Evolutionary conservation across 2,888 invertebrate species (phyloP).

Genomic region (Andricus quercusramuli): DNA sequence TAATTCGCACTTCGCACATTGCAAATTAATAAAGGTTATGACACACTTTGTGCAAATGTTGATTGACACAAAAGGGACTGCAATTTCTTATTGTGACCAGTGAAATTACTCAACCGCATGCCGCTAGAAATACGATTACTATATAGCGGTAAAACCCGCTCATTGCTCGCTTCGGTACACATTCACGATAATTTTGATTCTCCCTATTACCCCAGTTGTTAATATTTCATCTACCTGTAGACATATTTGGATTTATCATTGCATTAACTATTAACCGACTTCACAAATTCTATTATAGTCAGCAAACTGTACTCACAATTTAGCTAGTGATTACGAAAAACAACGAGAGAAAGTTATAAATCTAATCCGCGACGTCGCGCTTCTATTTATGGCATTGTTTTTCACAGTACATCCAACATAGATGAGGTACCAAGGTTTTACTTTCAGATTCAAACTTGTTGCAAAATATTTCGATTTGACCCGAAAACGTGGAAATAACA

Average conservation of each 20-base stretch:
- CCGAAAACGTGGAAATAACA: background rate
- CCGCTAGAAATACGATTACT: background rate
- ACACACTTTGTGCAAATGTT: no score
- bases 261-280: background rate
- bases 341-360: background rate
- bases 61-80: background rate
- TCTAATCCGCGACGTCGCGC: background rate
- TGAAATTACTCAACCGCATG: background rate
- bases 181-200: slow-evolving; percentile 16
- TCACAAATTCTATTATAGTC: background rate
- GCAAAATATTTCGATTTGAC: background rate
- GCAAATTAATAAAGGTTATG: no score
- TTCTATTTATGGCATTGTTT: no score
- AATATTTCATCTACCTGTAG: background rate
- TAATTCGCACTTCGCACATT: no score
- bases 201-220: slow-evolving; percentile 24
- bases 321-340: background rate
- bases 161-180: slow-evolving; percentile 42
- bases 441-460: background rate
- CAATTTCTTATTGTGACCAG: slow-evolving; percentile 2
- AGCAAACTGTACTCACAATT: background rate
- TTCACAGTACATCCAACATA: background rate
- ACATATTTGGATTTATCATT: slow-evolving; percentile 2
- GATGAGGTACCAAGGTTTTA: background rate
- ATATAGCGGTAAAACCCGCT: slow-evolving; percentile 13